These are phyloP conservation scores for Charina bottae DNA, from an alignment of 2,113 vertebrate genomes.

Conservation along the genomic window DNA sequence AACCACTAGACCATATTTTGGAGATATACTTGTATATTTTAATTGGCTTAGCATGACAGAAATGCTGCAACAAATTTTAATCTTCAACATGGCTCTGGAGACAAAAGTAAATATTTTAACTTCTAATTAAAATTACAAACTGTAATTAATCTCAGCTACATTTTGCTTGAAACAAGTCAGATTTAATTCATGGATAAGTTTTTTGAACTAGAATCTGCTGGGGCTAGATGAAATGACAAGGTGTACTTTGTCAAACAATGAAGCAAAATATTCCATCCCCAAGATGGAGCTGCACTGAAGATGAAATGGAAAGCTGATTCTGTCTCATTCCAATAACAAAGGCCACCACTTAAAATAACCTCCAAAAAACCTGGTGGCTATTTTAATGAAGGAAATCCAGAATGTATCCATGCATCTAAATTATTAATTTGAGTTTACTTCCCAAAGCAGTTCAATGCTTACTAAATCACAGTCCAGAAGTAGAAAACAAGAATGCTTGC, in stretches of 20 bases:
- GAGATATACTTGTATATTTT: not conserved
- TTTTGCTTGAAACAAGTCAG: not conserved
- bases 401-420: not conserved
- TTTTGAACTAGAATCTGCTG: not conserved
- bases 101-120: not conserved
- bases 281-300: not conserved
- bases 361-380: not conserved
- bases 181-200: not conserved
- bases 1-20: no score
- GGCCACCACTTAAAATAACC: not conserved
- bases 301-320: not conserved
- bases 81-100: not conserved
- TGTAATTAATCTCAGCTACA: not conserved
- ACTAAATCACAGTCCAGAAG: not conserved
- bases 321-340: not conserved
- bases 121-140: not conserved
- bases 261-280: not conserved
- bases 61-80: not conserved
- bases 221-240: not conserved
- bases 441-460: not conserved
- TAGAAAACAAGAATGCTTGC: not conserved
- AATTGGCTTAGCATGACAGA: not conserved
- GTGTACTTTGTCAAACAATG: not conserved
- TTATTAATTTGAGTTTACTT: not conserved
- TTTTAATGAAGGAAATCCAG: not conserved